These are phyloP conservation scores for Phalacrocorax brasilianus DNA, from an alignment of 2,113 vertebrate species.

Conservation along the genomic window DNA sequence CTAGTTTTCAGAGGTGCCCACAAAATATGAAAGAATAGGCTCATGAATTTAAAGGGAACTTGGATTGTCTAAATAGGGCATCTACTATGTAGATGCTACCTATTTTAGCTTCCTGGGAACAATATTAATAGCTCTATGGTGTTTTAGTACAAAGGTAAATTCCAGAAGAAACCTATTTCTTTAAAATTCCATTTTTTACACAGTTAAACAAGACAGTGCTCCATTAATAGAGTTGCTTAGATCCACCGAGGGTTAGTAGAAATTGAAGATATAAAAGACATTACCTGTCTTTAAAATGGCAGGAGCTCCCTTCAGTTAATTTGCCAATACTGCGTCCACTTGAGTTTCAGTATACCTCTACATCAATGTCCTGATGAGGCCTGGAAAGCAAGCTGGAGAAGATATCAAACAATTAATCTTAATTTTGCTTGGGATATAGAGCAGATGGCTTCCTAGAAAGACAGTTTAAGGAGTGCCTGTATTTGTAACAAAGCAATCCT, in stretches of 20 bases:
- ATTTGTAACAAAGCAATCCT: neutral
- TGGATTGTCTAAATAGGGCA: neutral
- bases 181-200: neutral
- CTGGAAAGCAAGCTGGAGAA: neutral
- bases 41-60: neutral
- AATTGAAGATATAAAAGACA: neutral
- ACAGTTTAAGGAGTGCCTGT: neutral
- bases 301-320: neutral
- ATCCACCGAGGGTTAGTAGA: neutral
- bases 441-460: neutral
- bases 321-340: neutral
- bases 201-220: neutral
- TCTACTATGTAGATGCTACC: neutral
- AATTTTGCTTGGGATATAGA: neutral
- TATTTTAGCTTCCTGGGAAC: neutral
- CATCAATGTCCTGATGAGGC: neutral
- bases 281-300: neutral
- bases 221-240: neutral
- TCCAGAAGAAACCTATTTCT: neutral
- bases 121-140: neutral
- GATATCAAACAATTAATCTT: neutral
- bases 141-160: neutral
- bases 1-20: neutral
- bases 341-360: neutral
- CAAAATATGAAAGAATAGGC: neutral